Base-by-base conservation (phyloP, 2,797 vertebrate genomes). In the Rachycentron canadum region DNA sequence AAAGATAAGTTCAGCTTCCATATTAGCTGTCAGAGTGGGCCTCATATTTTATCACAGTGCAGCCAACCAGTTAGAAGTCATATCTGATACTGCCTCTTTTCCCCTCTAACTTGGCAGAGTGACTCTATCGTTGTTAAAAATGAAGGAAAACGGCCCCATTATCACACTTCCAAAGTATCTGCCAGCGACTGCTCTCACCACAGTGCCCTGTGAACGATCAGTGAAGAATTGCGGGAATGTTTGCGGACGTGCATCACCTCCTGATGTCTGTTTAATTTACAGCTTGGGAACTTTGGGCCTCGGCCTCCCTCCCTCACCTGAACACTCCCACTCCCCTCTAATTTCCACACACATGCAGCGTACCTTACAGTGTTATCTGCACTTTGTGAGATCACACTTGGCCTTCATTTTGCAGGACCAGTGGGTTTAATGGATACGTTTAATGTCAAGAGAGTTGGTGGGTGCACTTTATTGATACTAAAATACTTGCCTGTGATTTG, bases 221-320 rank as follows among this genome's bases (percentile, higher is more conserved):
- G 21, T 19, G 53, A 88, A 38, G 80, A 85, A 91, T 70, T 49
- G 40, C 1, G 55, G 61, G 83, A 90, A 90, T 90, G 87, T 89
- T 70, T 85, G 82, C 68, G 64, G 76, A 79, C 12, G 57, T 87
- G 85, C 59, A 89, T 88, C 86, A 79, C 58, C 81, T 55, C 69
- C 59, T 72, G 52, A 66, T 10, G 36, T 77, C 66, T 55, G 73
- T 84, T 83, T 87, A 83, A 91, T 87, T 82, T 88, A 85, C 65
- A 73, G 79, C 65, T 56, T 8, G 62, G 80, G 73, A 83, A 69
- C 23, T 41, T 47, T 23, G 64, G 82, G 73, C 82, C 84, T 83
- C 79, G 59, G 26, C 70, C 86, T 82, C 68, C 79, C 40, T 13
- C 40, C 45, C 62, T 82, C 74, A 89, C 84, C 86, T 86, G 86